These are phyloP conservation scores for Momotus momota DNA, from an alignment of 2,797 vertebrate species.

Conservation along the genomic window DNA sequence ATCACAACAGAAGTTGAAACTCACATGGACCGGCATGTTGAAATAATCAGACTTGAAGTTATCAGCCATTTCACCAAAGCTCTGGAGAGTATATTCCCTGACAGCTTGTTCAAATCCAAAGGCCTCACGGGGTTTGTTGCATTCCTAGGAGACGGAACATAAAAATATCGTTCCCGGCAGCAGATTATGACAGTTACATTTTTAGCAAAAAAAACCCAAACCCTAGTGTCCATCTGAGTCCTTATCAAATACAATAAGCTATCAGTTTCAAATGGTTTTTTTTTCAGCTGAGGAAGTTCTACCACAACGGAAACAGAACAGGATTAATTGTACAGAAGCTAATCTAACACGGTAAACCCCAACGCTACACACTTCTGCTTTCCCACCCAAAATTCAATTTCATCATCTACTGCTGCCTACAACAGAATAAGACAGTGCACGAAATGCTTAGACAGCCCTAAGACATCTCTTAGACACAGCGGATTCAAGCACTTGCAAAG, in stretches of 20 bases:
- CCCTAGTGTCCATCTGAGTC: not conserved
- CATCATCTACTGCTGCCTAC: not conserved
- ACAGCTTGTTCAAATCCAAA: conserved; percentile 98
- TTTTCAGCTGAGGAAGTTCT: not conserved
- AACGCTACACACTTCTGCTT: not conserved
- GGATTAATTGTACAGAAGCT: not conserved
- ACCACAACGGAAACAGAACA: not conserved
- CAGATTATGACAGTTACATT: conserved; percentile 1
- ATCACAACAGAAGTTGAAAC: conserved; percentile 49
- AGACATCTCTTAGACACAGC: not conserved
- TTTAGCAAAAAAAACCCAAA: not conserved
- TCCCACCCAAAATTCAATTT: not conserved
- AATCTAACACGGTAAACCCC: not conserved
- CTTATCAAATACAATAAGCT: not conserved
- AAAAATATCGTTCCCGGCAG: conserved; percentile 6
- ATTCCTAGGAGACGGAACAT: conserved; percentile 84
- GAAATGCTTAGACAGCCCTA: not conserved
- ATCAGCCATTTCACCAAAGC: conserved; percentile 99
- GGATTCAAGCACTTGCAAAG: not conserved
- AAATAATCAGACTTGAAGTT: conserved; percentile 99
- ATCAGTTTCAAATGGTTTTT: not conserved
- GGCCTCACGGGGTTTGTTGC: conserved; percentile 97
- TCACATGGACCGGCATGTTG: conserved; percentile 99
- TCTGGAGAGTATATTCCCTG: conserved; percentile 95
- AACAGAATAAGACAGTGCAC: not conserved